A percentile compares a stretch with the other conserved stretches of the same genome.
Evolutionary conservation across 1,140 invertebrate genomes (phyloP).

Genomic region (Andricus grossulariae): DNA sequence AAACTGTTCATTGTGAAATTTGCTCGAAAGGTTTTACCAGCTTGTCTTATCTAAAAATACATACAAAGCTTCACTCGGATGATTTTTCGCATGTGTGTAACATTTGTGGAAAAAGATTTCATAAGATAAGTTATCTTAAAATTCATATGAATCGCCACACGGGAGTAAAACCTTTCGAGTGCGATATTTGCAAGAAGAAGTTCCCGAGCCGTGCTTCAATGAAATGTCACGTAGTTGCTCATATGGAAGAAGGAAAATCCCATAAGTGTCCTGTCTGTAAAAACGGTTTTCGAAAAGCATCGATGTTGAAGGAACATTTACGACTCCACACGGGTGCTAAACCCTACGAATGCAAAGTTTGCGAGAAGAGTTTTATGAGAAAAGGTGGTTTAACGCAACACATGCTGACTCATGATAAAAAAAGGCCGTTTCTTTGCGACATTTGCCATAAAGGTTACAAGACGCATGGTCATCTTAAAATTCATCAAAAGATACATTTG

Average conservation of each 20-base stretch:
- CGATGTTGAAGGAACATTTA: background rate
- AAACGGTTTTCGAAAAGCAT: background rate
- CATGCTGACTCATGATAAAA: background rate
- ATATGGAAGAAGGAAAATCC: background rate
- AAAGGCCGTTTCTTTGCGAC: slow-evolving; percentile 15
- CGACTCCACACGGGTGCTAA: background rate
- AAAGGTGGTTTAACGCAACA: background rate
- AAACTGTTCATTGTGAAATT: slow-evolving; percentile 10
- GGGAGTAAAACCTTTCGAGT: background rate
- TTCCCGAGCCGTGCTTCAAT: background rate
- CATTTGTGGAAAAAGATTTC: background rate
- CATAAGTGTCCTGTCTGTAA: background rate
- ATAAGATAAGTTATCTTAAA: background rate
- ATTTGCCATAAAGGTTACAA: slow-evolving; percentile 4
- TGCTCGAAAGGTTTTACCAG: slow-evolving; percentile 6
- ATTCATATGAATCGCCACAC: background rate
- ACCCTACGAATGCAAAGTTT: background rate
- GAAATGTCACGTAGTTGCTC: background rate
- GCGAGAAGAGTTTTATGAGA: background rate
- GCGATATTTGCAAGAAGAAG: background rate
- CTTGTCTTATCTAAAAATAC: background rate
- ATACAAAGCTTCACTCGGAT: slow-evolving; percentile 15
- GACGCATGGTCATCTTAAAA: background rate
- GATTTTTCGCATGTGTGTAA: background rate
- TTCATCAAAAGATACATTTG: slow-evolving; percentile 2